Percentiles rank a stretch among this genome's conserved stretches.
Evolutionary conservation across 2,888 invertebrate genomes (phyloP).

Genomic region (Himalopsyche japonica): DNA sequence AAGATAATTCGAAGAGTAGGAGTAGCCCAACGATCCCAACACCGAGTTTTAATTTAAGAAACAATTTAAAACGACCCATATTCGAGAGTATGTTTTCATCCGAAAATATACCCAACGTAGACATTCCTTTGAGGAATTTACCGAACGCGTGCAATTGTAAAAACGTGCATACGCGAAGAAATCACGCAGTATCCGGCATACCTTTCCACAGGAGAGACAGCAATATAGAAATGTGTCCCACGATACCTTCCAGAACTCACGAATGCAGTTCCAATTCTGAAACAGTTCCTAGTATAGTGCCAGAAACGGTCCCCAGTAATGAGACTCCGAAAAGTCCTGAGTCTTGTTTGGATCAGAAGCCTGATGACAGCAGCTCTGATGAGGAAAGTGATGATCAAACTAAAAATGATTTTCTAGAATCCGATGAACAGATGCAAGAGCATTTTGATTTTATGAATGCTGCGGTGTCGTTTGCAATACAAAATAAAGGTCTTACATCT

Average conservation of each 20-base stretch:
- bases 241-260: not conserved
- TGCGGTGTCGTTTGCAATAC: conserved; percentile 75
- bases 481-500: conserved; percentile 68
- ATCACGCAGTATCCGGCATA: not conserved
- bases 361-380: conserved; percentile 21
- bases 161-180: not conserved
- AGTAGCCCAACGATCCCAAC: not conserved
- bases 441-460: conserved; percentile 68
- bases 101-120: not conserved
- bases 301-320: not conserved
- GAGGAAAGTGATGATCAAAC: conserved; percentile 27
- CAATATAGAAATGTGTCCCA: not conserved
- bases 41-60: not conserved
- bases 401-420: not conserved
- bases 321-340: conserved; percentile 27
- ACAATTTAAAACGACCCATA: not conserved
- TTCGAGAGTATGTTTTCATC: not conserved
- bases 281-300: not conserved
- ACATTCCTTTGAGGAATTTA: conserved; percentile 11
- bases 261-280: not conserved
- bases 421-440: conserved; percentile 42
- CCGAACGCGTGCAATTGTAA: conserved; percentile 27
- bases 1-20: not conserved
- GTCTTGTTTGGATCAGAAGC: conserved; percentile 5
- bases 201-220: conserved; percentile 22